Base-by-base conservation (phyloP, 2,797 vertebrate genomes). In the Alca torda region DNA sequence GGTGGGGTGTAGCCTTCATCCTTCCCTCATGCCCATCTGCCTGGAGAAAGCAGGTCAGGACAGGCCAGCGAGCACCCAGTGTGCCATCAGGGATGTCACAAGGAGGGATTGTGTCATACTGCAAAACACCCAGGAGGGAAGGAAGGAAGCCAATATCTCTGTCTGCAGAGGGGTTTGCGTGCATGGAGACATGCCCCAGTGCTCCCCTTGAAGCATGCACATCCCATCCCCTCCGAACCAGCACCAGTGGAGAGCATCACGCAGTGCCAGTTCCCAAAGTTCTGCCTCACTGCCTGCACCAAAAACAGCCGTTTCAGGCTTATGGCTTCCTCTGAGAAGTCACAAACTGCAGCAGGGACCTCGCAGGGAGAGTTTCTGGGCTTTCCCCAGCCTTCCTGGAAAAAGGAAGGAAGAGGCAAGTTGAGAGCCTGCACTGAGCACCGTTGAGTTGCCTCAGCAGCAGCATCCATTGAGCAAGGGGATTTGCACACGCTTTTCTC, bases 21-120 rank as follows among this genome's bases (percentile, higher is more conserved):
- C 61, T 74, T 12, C 60, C 28, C 60, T 39, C 14, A 0, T 6
- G 4, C 33, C 39, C 12, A 11, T 3, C 35, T 64, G 16, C 56
- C 53, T 26, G 17, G 20, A 21, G n/a, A 45, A 39, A 31, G 1
- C 39, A 46, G 23, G 25, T 59, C 0, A 0, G 67, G 21, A 60
- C 2, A 0, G 15, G 39, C 41, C 83, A 57, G 16, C 4, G 0
- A 51, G 48, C 0, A 0, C 74, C 15, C 2, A 0, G 17, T 5
- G 4, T 31, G 3, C 4, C 3, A 5, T 4, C 10, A 2, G 6
- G 39, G 23, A 39, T 25, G 35, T 30, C 46, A 43, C 4, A 10
- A 7, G 30, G n/a, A 50, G 50, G 18, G 33, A 50, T 80, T 83
- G 41, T 41, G 10, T 50, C 70, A 39, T 41, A 5, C 43, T 41